phyloP scores from a whole-genome alignment of 2,888 invertebrate genomes.

The Spodoptera picta region DNA sequence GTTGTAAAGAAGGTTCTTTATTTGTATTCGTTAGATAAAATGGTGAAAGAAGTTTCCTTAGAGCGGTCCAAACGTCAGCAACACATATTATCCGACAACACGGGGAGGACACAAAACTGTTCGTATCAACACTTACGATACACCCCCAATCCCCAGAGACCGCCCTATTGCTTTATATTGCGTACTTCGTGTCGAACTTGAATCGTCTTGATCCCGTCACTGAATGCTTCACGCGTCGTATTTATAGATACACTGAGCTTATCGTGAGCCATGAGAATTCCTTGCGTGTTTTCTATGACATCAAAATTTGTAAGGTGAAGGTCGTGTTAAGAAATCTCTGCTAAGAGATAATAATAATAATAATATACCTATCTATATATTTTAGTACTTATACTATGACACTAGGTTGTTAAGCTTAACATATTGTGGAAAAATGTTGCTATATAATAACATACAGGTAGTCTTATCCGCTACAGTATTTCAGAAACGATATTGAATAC shows the following conservation, averaged over 20 bases:
- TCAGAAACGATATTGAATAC: no score
- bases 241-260: constrained; percentile 46
- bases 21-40: constrained; percentile 47
- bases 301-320: constrained; percentile 6
- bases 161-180: constrained; percentile 68
- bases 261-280: constrained; percentile 30
- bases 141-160: constrained; percentile 72
- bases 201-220: constrained; percentile 70
- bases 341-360: no score
- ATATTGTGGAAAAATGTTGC: no score
- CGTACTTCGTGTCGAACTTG: constrained; percentile 62
- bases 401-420: no score
- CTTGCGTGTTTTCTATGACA: constrained; percentile 11
- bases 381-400: no score
- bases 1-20: constrained; percentile 40
- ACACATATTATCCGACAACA: constrained; percentile 69
- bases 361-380: no score
- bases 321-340: background rate
- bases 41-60: constrained; percentile 48
- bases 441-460: no score
- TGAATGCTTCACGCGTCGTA: constrained; percentile 41
- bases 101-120: constrained; percentile 71
- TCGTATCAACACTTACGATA: constrained; percentile 74
- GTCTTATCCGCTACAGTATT: no score
- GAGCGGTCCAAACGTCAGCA: constrained; percentile 57